phyloP scores from a whole-genome alignment of 2,888 invertebrate genomes.

The Masnerella sp. region DNA sequence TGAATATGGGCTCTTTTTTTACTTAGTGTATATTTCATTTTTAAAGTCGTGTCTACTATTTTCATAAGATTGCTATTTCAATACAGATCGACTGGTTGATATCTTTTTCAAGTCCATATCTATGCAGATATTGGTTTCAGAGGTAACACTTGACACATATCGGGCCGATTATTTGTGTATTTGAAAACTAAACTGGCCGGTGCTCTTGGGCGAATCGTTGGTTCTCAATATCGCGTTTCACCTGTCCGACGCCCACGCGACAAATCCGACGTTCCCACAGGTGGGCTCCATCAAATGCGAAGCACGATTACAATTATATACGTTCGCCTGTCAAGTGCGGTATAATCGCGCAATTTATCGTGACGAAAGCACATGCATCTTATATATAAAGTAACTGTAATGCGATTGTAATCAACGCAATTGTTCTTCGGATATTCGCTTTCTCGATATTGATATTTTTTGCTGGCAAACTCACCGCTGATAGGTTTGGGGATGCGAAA shows the following conservation, averaged over 20 bases:
- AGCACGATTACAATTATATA: conserved; percentile 14
- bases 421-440: not conserved
- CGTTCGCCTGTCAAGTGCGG: conserved; percentile 10
- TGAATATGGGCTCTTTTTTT: too few relatives aligned
- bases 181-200: too few relatives aligned
- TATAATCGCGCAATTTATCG: conserved; percentile 19
- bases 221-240: conserved; percentile 15
- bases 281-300: conserved; percentile 23
- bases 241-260: conserved; percentile 35
- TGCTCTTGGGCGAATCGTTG: not conserved
- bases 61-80: too few relatives aligned
- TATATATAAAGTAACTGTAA: conserved; percentile 10
- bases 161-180: too few relatives aligned
- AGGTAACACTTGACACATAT: too few relatives aligned
- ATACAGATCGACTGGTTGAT: too few relatives aligned
- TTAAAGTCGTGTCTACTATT: too few relatives aligned
- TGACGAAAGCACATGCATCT: not conserved
- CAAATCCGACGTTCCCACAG: conserved; percentile 25
- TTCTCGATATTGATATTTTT: not conserved
- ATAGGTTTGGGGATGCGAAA: too few relatives aligned
- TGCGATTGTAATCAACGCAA: conserved; percentile 2
- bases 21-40: too few relatives aligned
- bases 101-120: too few relatives aligned
- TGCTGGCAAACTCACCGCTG: not conserved
- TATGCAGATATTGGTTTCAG: too few relatives aligned